A percentile compares a stretch with the other conserved stretches of the same genome.
These are phyloP conservation scores for Cyclophora albipunctata DNA, from an alignment of 2,888 invertebrate genomes.

Conservation along the genomic window DNA sequence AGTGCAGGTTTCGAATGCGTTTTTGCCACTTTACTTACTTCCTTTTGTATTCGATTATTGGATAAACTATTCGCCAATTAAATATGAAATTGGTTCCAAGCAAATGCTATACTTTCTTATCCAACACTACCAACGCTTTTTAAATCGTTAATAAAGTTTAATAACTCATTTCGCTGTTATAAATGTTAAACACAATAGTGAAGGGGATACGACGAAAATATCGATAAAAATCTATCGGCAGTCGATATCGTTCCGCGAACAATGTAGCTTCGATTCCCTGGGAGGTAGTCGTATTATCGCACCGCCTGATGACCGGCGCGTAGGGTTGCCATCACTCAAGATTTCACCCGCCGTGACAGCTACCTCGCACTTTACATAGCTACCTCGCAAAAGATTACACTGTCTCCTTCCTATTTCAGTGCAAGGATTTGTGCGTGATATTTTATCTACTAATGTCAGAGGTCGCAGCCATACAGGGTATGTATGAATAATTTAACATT, in stretches of 20 bases:
- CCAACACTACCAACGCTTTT: too few relatives aligned
- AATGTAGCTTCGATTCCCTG: conserved; percentile 10
- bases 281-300: conserved; percentile 13
- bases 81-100: too few relatives aligned
- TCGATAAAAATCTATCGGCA: conserved; percentile 19
- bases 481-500: too few relatives aligned
- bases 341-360: conserved; percentile 15
- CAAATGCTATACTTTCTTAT: too few relatives aligned
- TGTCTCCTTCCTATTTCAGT: conserved; percentile 6
- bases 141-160: too few relatives aligned
- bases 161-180: too few relatives aligned
- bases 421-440: conserved; percentile 8
- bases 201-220: conserved; percentile 5
- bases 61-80: too few relatives aligned
- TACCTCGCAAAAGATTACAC: neutral
- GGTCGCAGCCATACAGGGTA: too few relatives aligned
- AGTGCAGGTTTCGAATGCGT: too few relatives aligned
- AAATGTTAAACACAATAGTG: conserved; percentile 1
- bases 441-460: too few relatives aligned
- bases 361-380: conserved; percentile 4
- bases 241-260: conserved; percentile 3
- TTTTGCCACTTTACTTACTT: too few relatives aligned
- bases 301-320: neutral
- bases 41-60: too few relatives aligned
- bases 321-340: conserved; percentile 19